phyloP scores from a whole-genome alignment of 2,888 invertebrate genomes.

The Tetragnatha montana region DNA sequence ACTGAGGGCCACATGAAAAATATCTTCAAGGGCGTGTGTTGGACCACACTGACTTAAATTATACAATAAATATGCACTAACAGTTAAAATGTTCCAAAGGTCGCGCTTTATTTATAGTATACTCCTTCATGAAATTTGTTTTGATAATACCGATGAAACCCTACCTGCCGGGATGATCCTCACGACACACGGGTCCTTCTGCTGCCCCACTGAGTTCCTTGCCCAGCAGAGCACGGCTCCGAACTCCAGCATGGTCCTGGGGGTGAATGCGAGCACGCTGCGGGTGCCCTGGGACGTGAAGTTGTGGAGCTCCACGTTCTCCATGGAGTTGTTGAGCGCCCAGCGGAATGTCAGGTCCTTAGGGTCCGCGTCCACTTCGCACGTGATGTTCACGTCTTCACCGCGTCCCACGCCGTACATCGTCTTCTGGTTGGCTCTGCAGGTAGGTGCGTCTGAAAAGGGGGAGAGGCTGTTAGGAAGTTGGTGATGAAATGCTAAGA shows the following conservation, averaged over 20 bases:
- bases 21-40: too few relatives aligned
- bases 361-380: slow-evolving; percentile 94
- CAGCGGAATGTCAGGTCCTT: slow-evolving; percentile 79
- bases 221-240: slow-evolving; percentile 92
- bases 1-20: too few relatives aligned
- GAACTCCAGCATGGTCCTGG: slow-evolving; percentile 91
- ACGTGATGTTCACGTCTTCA: slow-evolving; percentile 89
- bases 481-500: too few relatives aligned
- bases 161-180: slow-evolving; percentile 85
- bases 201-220: slow-evolving; percentile 86
- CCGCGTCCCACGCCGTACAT: slow-evolving; percentile 89
- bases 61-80: too few relatives aligned
- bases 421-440: slow-evolving; percentile 72
- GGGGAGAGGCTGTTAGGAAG: too few relatives aligned
- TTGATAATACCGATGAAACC: too few relatives aligned
- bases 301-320: slow-evolving; percentile 61
- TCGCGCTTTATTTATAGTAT: too few relatives aligned
- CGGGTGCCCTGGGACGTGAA: slow-evolving; percentile 83
- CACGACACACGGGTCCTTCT: slow-evolving; percentile 90
- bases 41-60: too few relatives aligned
- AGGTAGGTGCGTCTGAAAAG: slow-evolving; percentile 73
- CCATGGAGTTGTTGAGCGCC: slow-evolving; percentile 70
- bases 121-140: too few relatives aligned
- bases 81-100: too few relatives aligned
- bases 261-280: slow-evolving; percentile 90